Conservation (phyloP, 1,140 invertebrate genomes). For the Macrobrachium rosenbergii region DNA sequence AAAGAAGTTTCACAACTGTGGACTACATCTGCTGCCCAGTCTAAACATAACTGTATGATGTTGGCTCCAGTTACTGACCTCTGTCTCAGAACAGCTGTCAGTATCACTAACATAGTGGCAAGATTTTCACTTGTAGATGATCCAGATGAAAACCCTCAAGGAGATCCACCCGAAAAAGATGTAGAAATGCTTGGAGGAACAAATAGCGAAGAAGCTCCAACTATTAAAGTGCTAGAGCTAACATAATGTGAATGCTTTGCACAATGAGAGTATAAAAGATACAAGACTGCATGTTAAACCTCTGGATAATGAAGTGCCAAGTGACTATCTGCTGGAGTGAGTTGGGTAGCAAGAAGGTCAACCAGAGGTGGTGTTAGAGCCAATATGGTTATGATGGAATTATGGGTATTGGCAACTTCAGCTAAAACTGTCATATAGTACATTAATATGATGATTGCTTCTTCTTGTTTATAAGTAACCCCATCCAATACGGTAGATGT, state of each 20-base stretch:
- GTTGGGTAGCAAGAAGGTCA: constrained; percentile 83
- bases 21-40: constrained; percentile 57
- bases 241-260: constrained; percentile 87
- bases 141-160: constrained; percentile 69
- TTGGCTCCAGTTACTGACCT: constrained; percentile 53
- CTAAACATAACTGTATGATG: constrained; percentile 52
- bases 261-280: constrained; percentile 87
- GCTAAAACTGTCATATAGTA: constrained; percentile 86
- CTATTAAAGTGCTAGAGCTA: constrained; percentile 84
- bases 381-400: constrained; percentile 93
- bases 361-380: constrained; percentile 91
- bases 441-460: constrained; percentile 80
- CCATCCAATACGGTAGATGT: constrained; percentile 67
- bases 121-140: constrained; percentile 86
- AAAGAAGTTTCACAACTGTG: constrained; percentile 50
- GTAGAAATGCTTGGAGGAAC: constrained; percentile 70
- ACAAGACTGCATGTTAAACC: constrained; percentile 80
- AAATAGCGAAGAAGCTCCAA: constrained; percentile 73
- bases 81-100: constrained; percentile 74
- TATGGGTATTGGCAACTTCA: constrained; percentile 84
- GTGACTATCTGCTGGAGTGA: constrained; percentile 77
- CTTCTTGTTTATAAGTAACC: constrained; percentile 71
- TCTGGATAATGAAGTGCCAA: constrained; percentile 77
- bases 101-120: constrained; percentile 80
- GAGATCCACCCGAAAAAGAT: constrained; percentile 45